Evolutionary conservation across 2,888 invertebrate species (phyloP).

Genomic region (Orthonychiurus folsomi): DNA sequence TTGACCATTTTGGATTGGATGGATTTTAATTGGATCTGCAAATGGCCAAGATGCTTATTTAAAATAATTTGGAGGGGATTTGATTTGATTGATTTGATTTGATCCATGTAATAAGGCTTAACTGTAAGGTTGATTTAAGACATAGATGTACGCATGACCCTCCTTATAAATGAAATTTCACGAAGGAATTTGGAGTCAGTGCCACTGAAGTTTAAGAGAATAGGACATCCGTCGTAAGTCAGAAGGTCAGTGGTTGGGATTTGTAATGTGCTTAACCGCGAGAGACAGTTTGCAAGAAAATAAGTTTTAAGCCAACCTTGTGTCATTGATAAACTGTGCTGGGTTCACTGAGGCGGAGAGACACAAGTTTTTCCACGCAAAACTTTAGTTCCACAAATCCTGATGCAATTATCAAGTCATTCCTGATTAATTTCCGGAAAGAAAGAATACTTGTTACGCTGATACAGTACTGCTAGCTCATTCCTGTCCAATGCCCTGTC

Average conservation of each 20-base stretch:
- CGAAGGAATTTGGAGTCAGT: constrained; percentile 14
- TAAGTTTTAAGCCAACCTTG: constrained; percentile 27
- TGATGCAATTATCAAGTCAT: background rate
- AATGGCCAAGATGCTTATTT: too few species aligned
- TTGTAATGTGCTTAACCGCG: constrained; percentile 23
- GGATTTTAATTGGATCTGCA: too few species aligned
- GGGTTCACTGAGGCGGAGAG: constrained; percentile 7
- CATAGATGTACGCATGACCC: background rate
- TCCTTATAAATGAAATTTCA: background rate
- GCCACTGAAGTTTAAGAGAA: constrained; percentile 15
- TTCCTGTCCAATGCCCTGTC: too few species aligned
- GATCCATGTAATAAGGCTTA: too few species aligned
- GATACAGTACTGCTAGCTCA: too few species aligned
- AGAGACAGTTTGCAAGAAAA: constrained; percentile 23
- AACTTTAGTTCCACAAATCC: background rate
- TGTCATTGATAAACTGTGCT: constrained; percentile 13
- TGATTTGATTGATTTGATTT: too few species aligned
- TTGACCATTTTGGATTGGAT: too few species aligned
- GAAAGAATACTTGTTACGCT: too few species aligned
- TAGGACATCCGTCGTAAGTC: constrained; percentile 25
- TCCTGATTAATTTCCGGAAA: background rate
- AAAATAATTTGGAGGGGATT: too few species aligned
- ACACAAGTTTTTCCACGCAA: background rate
- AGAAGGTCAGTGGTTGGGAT: constrained; percentile 26
- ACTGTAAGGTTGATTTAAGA: background rate